A percentile compares a stretch with the other conserved stretches of the same genome.
Conservation (phyloP, 1,140 invertebrate species). For the Zaprionus camerounensis region DNA sequence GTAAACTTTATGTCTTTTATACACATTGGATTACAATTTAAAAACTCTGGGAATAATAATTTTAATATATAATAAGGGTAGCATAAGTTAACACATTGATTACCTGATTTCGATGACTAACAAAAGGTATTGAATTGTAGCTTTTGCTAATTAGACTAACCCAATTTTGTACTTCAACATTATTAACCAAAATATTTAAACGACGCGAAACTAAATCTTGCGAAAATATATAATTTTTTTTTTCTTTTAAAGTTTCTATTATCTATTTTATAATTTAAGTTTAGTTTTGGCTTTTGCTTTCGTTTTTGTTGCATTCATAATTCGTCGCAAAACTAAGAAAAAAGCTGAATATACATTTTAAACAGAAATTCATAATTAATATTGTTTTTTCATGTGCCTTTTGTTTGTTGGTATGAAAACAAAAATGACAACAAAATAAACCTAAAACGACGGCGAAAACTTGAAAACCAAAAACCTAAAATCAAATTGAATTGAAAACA, state of each 20-base stretch:
- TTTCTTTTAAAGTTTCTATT: not conserved
- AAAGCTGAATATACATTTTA: slow-evolving; percentile 51
- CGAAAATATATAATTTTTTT: not conserved
- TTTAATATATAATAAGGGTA: slow-evolving; percentile 20
- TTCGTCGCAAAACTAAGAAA: slow-evolving; percentile 27
- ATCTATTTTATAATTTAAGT: slow-evolving; percentile 19
- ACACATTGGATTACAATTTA: not conserved
- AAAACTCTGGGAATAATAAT: not conserved
- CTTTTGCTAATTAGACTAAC: slow-evolving; percentile 62
- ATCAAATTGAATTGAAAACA: slow-evolving; percentile 33
- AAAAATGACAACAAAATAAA: slow-evolving; percentile 30
- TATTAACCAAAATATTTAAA: slow-evolving; percentile 35
- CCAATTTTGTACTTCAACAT: slow-evolving; percentile 30
- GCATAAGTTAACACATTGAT: slow-evolving; percentile 22
- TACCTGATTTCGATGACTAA: slow-evolving; percentile 37
- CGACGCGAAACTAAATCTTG: slow-evolving; percentile 20
- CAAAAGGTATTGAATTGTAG: slow-evolving; percentile 10
- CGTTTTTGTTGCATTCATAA: slow-evolving; percentile 54
- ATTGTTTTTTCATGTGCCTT: slow-evolving; percentile 69
- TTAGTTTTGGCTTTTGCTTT: slow-evolving; percentile 40
- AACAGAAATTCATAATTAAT: slow-evolving; percentile 49
- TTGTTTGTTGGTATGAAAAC: slow-evolving; percentile 69
- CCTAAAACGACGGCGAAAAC: not conserved
- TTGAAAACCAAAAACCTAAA: slow-evolving; percentile 10
- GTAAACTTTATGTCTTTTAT: not conserved